Evolutionary conservation across 2,888 invertebrate genomes (phyloP).

Genomic region (Syrphus vitripennis): DNA sequence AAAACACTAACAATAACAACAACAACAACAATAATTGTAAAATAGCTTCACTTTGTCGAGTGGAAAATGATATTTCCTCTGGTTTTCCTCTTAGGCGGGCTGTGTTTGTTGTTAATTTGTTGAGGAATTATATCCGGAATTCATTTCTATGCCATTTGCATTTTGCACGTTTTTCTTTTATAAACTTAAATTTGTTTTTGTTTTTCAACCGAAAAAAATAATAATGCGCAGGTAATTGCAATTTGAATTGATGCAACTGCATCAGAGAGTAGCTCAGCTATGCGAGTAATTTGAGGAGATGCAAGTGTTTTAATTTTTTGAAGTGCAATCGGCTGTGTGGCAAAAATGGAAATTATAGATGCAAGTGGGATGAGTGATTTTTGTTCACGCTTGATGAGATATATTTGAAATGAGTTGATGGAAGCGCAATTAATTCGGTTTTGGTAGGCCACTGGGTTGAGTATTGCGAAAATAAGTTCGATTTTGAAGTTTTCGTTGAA

Average conservation of each 20-base stretch:
- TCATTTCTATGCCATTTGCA: conserved; percentile 15
- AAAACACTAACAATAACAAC: not conserved
- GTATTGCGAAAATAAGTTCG: not conserved
- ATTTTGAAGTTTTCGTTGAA: not conserved
- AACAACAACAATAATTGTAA: conserved; percentile 1
- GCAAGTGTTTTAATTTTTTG: conserved; percentile 38
- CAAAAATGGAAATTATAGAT: not conserved
- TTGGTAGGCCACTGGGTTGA: conserved; percentile 1
- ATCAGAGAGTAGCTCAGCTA: not conserved
- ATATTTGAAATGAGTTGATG: not conserved
- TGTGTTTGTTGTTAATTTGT: conserved; percentile 44
- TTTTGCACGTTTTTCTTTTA: not conserved
- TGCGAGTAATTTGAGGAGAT: not conserved
- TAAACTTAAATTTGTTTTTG: not conserved
- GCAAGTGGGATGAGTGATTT: not conserved
- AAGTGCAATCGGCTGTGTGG: conserved; percentile 50
- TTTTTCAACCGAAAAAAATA: not conserved
- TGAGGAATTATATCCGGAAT: conserved; percentile 59
- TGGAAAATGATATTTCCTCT: conserved; percentile 46
- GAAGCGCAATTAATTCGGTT: not conserved
- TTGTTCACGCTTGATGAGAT: conserved; percentile 39
- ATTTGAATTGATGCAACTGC: conserved; percentile 35
- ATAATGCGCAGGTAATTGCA: conserved; percentile 40
- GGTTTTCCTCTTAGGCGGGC: not conserved
- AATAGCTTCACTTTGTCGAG: conserved; percentile 33